Conservation (phyloP, 2,888 invertebrate genomes). For the Ectemnius lituratus region DNA sequence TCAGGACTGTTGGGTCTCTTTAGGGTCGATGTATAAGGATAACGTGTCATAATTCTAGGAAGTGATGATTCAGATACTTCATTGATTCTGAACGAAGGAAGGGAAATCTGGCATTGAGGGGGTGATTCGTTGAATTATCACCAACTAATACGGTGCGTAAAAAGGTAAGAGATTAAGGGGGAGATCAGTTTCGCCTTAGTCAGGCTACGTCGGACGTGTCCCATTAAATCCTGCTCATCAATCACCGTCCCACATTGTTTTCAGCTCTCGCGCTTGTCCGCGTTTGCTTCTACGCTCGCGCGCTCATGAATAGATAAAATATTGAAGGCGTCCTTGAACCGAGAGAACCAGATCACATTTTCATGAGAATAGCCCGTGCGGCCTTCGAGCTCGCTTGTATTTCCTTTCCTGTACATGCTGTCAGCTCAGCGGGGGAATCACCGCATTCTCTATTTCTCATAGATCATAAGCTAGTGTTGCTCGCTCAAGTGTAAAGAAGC, state of each 20-base stretch:
- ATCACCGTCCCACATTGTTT: slow-evolving; percentile 54
- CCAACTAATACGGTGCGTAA: slow-evolving; percentile 52
- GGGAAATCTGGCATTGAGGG: slow-evolving; percentile 9
- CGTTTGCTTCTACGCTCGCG: background rate
- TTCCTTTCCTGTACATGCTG: too few species aligned
- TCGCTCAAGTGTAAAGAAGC: too few species aligned
- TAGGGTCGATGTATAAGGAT: too few species aligned
- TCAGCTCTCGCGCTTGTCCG: slow-evolving; percentile 40
- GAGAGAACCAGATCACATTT: background rate
- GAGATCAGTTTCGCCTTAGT: slow-evolving; percentile 53
- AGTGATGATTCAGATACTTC: slow-evolving; percentile 42
- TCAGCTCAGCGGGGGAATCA: too few species aligned
- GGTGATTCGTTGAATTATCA: slow-evolving; percentile 49
- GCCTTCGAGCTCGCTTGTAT: too few species aligned
- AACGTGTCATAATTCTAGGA: slow-evolving; percentile 9
- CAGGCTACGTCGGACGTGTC: slow-evolving; percentile 40
- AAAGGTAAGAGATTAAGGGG: slow-evolving; percentile 33
- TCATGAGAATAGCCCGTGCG: background rate
- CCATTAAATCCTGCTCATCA: slow-evolving; percentile 59
- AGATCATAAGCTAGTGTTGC: too few species aligned
- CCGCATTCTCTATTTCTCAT: too few species aligned
- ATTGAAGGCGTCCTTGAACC: slow-evolving; percentile 17
- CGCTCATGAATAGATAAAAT: slow-evolving; percentile 36
- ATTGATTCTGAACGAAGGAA: slow-evolving; percentile 30
- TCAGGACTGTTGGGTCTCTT: background rate